Evolutionary conservation across 2,113 vertebrate species (phyloP), one percentile per base, ranked within the genome.

Genomic region (Nyctibius bracteatus): DNA sequence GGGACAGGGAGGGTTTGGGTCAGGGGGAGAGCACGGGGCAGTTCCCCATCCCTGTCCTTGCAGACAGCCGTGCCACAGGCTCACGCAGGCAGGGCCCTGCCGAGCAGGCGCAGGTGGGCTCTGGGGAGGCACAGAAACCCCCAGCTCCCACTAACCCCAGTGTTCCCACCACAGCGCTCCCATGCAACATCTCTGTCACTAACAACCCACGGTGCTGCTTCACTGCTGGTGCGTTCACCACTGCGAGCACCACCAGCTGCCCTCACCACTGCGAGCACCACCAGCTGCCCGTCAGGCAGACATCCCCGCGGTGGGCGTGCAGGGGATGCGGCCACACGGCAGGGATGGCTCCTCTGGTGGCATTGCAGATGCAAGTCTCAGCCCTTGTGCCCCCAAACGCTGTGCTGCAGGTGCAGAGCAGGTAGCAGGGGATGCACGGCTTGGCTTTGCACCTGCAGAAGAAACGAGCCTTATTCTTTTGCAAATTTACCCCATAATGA

Each of bases 401-500:
- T 1, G 31, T 55, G 81, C 86, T 90, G 95, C 87, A 77, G 93
- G 87, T 54, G 90, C 55, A 8, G 19, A 39, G 67, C 70, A 31
- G 94, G 87, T 25, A 58, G 5, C 15, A 7, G 79, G 67, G 8
- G 24, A 9, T 1, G 23, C 70, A 4, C 4, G 39, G 81, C 51
- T 80, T 37, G 0, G 0, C 93, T 43, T 12, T 27, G 71, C 96
- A 94, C 93, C 94, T 96, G 94, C 67, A 4, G 59, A 16, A 88
- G 88, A n/a, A 93, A 78, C 9, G 19, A 86, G 94, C 59, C 93
- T 37, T 2, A 21, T 9, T 83, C 92, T 91, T 55, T 24, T 13
- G 79, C 79, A 71, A 52, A 92, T 93, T 74, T 19, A 71, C 85
- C 92, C 96, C 86, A 6, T 96, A 96, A 96, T 78, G 93, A 97